Base-by-base conservation (phyloP, 1,140 invertebrate genomes). In the Xylocopa sonorina region DNA sequence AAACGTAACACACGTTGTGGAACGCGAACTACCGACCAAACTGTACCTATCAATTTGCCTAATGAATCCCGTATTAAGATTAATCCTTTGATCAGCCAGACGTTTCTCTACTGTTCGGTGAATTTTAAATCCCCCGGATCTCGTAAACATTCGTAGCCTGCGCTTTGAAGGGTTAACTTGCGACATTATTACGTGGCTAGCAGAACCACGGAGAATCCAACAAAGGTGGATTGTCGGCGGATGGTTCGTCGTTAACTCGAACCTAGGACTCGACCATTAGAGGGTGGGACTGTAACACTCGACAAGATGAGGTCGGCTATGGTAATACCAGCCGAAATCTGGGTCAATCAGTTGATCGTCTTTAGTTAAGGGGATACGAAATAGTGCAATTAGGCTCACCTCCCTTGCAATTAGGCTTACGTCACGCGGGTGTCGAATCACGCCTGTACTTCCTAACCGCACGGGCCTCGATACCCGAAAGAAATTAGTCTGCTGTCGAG, bases 331-430 rank as follows among this genome's bases (percentile, higher is more conserved):
- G n/a, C 4, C 2, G 72, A 57, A n/a, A 80, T 75, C 62, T 80
- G 53, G 78, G 78, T 80, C 78, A 66, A 80, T 80, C 78, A 29
- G 71, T 67, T 58, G 71, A 75, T 80, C 78, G 71, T 75, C 78
- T 80, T 80, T 78, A 78, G 75, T 78, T 78, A 78, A 78, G 55
- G 64, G 67, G 67, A 71, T 71, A 71, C 75, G 66, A 78, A 78
- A 71, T 69, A 77, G 53, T 41, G 64, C 75, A 78, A 78, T 78
- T 78, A 78, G 66, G 75, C 75, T 77, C 57, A 71, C 75, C 53
- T 77, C 43, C 66, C 66, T 58, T 69, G 75, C 55, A 77, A 77
- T 77, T 57, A 71, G 55, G 75, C 55, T 78, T 60, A 32, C 55
- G 67, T 78, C 75, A 69, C 55, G 43, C n/a, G 41, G 66, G 29